These are phyloP conservation scores for Antennarius maculatus DNA, from an alignment of 2,797 vertebrate genomes.

Conservation along the genomic window DNA sequence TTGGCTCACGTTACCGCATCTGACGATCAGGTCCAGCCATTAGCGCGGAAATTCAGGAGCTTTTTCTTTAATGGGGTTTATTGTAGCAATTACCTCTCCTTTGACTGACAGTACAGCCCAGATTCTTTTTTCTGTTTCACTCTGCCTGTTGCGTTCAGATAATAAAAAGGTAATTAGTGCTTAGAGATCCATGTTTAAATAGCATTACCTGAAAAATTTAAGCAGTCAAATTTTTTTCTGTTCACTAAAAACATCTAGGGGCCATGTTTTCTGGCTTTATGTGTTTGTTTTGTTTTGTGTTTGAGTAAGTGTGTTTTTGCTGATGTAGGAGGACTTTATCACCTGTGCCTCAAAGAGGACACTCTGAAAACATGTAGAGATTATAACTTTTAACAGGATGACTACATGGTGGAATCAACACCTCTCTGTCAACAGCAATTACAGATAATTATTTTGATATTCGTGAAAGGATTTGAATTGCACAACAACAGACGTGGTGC, in stretches of 20 bases:
- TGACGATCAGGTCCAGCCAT: constrained; percentile 55
- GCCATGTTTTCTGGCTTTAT: too few species aligned
- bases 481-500: too few species aligned
- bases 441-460: background rate
- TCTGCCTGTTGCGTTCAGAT: too few species aligned
- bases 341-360: constrained; percentile 1
- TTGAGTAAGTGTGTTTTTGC: too few species aligned
- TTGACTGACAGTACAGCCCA: constrained; percentile 18
- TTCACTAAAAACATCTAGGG: too few species aligned
- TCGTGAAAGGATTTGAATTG: background rate
- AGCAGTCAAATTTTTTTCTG: too few species aligned
- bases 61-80: constrained; percentile 61
- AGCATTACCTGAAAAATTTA: too few species aligned
- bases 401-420: constrained; percentile 13
- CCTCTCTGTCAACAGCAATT: constrained; percentile 5
- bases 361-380: background rate
- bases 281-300: too few species aligned
- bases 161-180: too few species aligned
- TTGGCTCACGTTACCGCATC: constrained; percentile 60
- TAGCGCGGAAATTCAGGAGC: constrained; percentile 50
- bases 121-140: too few species aligned
- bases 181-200: too few species aligned
- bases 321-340: background rate
- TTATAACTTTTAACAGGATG: background rate
- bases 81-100: constrained; percentile 52